A percentile compares a stretch with the other conserved stretches of the same genome.
Evolutionary conservation across 2,113 vertebrate species (phyloP).

Genomic region (Alligator sinensis): DNA sequence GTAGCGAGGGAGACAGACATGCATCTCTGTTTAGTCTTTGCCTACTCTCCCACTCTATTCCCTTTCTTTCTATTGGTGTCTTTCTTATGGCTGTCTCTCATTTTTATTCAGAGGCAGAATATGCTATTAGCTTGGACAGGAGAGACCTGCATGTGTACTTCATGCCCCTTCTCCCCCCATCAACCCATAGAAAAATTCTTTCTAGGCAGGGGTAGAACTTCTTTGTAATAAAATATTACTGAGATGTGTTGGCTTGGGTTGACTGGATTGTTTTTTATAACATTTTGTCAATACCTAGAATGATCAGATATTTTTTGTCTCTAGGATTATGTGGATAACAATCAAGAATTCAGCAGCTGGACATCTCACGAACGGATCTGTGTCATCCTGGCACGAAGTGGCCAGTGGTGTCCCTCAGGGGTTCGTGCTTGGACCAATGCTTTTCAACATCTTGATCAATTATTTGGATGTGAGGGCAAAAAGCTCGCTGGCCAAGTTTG

Average conservation of each 20-base stretch:
- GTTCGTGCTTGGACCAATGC: too few relatives aligned
- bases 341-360: too few relatives aligned
- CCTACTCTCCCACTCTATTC: not conserved
- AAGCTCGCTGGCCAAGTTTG: too few relatives aligned
- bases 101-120: not conserved
- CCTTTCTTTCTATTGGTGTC: not conserved
- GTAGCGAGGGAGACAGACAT: not conserved
- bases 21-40: not conserved
- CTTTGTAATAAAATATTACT: not conserved
- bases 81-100: too few relatives aligned
- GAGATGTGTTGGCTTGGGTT: not conserved
- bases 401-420: too few relatives aligned
- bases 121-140: not conserved
- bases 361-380: too few relatives aligned
- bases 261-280: not conserved
- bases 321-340: too few relatives aligned
- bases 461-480: too few relatives aligned
- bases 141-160: accelerated
- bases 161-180: too few relatives aligned
- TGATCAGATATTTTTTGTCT: not conserved
- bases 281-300: not conserved
- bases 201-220: not conserved
- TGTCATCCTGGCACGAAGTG: too few relatives aligned
- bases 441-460: too few relatives aligned
- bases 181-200: not conserved